Evolutionary conservation across 92 coral and sea anemone species (phyloP).

Genomic region (Actinostola sp.): DNA sequence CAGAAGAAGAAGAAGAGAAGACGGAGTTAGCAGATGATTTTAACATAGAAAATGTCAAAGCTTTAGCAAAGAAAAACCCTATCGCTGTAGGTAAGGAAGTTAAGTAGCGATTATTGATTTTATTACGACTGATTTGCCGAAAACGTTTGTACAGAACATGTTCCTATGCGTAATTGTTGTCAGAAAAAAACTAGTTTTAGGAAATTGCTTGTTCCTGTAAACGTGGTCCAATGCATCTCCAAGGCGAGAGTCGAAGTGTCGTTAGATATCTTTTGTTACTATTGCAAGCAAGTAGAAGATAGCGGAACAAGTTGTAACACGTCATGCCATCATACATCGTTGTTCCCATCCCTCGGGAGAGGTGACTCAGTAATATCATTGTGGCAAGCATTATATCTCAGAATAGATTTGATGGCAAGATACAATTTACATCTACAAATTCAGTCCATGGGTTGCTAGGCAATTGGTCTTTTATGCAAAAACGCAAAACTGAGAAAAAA

Average conservation of each 20-base stretch:
- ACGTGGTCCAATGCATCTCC: constrained; percentile 14
- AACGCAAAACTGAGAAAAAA: neutral
- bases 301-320: too few species aligned
- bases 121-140: too few species aligned
- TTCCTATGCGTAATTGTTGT: neutral
- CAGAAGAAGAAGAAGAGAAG: neutral
- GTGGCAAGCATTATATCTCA: too few species aligned
- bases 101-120: too few species aligned
- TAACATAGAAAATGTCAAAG: constrained; percentile 49
- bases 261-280: too few species aligned
- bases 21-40: neutral
- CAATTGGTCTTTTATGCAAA: constrained; percentile 16
- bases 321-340: too few species aligned
- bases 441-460: constrained; percentile 11
- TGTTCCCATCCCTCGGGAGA: too few species aligned
- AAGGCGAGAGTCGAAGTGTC: too few species aligned
- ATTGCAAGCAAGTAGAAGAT: too few species aligned
- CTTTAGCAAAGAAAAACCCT: constrained; percentile 60
- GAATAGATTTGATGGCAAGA: too few species aligned
- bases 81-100: constrained; percentile 57
- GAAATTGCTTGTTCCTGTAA: neutral
- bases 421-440: neutral
- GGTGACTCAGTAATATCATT: too few species aligned
- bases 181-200: neutral
- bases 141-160: too few species aligned